A percentile compares a stretch with the other conserved stretches of the same genome.
phyloP scores from a whole-genome alignment of 2,113 vertebrate genomes.

The Mirounga angustirostris region DNA sequence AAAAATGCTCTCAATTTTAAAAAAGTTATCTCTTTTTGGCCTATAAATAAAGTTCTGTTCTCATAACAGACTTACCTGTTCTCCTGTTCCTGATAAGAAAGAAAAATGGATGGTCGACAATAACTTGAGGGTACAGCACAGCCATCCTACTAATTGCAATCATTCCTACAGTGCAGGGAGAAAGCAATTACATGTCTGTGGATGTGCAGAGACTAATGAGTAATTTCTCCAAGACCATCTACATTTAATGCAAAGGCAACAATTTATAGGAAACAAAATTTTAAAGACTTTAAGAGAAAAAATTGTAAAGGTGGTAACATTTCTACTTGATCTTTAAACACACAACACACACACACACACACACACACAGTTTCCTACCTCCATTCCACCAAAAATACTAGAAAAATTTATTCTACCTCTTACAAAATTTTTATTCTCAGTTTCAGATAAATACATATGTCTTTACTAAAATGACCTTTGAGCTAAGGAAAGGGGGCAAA shows the following conservation, averaged over 20 bases:
- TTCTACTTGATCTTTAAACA: conserved; percentile 1
- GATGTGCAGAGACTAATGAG: conserved; percentile 67
- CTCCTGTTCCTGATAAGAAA: conserved; percentile 96
- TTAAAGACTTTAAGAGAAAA: conserved; percentile 10
- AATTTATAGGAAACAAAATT: conserved; percentile 28
- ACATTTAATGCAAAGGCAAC: conserved; percentile 61
- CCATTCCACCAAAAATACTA: conserved; percentile 10
- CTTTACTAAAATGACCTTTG: conserved; percentile 33
- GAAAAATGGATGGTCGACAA: conserved; percentile 98
- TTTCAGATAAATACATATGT: not conserved
- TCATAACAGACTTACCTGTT: conserved; percentile 90
- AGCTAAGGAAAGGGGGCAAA: not conserved
- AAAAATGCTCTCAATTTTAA: not conserved
- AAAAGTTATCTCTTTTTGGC: not conserved
- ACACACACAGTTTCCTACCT: not conserved
- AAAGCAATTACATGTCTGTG: conserved; percentile 54
- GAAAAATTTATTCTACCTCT: conserved; percentile 21
- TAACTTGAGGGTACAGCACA: conserved; percentile 97
- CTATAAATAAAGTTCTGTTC: conserved; percentile 1
- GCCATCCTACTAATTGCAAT: conserved; percentile 96
- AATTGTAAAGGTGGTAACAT: not conserved
- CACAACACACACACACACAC: not conserved
- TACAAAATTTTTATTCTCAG: not conserved
- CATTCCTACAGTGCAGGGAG: conserved; percentile 90
- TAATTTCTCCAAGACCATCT: conserved; percentile 53